Percentiles rank a stretch among this genome's conserved stretches.
Evolutionary conservation across 2,888 invertebrate species (phyloP).

Genomic region (Laothoe populi): DNA sequence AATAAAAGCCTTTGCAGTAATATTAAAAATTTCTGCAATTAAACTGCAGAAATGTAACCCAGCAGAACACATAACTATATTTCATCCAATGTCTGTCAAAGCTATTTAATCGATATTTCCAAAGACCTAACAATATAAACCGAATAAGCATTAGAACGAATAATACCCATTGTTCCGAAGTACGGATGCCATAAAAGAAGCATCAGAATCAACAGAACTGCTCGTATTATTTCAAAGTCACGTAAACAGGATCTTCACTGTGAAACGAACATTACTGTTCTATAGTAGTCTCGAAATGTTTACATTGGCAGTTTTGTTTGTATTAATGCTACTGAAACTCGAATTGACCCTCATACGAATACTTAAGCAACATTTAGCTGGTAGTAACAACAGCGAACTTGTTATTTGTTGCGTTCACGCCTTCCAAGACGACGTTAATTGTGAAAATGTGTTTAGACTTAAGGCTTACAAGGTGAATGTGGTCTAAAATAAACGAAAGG

Average conservation of each 20-base stretch:
- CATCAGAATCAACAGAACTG: constrained; percentile 42
- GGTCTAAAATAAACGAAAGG: constrained; percentile 4
- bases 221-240: constrained; percentile 55
- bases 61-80: too few species aligned
- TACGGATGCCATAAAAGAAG: constrained; percentile 28
- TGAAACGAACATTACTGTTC: constrained; percentile 66
- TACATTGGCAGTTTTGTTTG: constrained; percentile 68
- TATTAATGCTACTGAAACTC: constrained; percentile 73
- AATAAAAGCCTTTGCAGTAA: too few species aligned
- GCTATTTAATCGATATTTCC: not conserved
- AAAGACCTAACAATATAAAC: constrained; percentile 3
- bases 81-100: not conserved
- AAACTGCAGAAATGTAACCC: too few species aligned
- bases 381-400: constrained; percentile 12
- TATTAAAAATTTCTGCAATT: too few species aligned
- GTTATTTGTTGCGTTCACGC: constrained; percentile 21
- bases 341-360: constrained; percentile 56
- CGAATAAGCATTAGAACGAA: constrained; percentile 6
- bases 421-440: constrained; percentile 13
- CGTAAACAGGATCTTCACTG: constrained; percentile 55
- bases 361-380: constrained; percentile 47
- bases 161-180: constrained; percentile 1
- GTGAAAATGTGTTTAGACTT: constrained; percentile 10
- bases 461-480: constrained; percentile 17
- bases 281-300: constrained; percentile 63